phyloP scores from a whole-genome alignment of 2,888 invertebrate species.

The Synanthedon vespiformis region DNA sequence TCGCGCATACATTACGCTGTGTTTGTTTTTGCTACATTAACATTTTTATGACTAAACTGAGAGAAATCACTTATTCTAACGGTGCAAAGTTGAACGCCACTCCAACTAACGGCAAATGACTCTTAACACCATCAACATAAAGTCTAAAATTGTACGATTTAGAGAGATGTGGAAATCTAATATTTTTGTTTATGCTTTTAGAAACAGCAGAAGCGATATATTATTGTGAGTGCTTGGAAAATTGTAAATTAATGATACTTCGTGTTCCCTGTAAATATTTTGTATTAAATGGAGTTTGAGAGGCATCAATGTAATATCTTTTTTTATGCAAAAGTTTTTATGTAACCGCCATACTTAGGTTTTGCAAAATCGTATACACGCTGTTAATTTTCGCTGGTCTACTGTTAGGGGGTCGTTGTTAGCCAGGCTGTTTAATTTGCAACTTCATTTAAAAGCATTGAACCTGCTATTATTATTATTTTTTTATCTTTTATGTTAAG shows the following conservation, averaged over 20 bases:
- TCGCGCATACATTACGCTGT: constrained; percentile 60
- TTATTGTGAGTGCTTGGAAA: constrained; percentile 11
- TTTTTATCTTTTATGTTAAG: no score
- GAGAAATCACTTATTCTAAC: constrained; percentile 56
- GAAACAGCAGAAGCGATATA: constrained; percentile 7
- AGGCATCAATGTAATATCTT: no score
- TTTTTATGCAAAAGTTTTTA: no score
- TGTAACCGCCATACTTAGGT: no score
- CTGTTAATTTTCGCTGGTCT: no score
- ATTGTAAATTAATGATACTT: constrained; percentile 7
- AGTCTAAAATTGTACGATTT: neutral
- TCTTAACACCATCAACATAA: neutral
- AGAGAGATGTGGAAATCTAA: neutral
- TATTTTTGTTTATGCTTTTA: neutral
- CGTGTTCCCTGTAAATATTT: neutral
- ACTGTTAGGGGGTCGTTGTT: no score
- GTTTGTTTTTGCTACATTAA: constrained; percentile 67
- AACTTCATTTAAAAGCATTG: no score
- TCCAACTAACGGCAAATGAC: neutral
- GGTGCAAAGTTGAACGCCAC: constrained; percentile 1
- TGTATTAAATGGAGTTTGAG: no score
- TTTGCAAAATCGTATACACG: no score
- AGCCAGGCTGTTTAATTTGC: no score
- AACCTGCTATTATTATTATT: no score
- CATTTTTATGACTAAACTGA: constrained; percentile 68